Base-by-base conservation (phyloP, 2,113 vertebrate genomes). In the Chloroceryle aenea region DNA sequence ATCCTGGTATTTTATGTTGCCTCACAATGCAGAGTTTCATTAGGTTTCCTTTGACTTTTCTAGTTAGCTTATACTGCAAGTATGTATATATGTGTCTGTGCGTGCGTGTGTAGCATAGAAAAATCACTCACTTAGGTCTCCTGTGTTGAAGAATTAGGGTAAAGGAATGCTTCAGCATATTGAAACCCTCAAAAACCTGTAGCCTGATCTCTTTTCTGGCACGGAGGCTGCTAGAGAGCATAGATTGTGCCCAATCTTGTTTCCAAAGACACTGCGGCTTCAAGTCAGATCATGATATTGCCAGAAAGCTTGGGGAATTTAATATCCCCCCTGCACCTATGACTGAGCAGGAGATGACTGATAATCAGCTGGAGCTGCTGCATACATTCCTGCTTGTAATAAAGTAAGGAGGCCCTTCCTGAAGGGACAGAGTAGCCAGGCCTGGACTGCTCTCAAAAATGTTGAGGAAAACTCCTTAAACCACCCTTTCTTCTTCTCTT, bases 291-390 rank as follows among this genome's bases (percentile, higher is more conserved):
- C 61, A 40, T 9, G 23, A 84, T 68, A 89, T 8, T 90, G 83
- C 85, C 93, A 92, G 75, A 94, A 96, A 92, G 75, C 9, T 47
- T 80, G 1, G 20, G 63, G 64, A 94, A 96, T 94, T 95, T 93
- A 96, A 96, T 94, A 96, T 96, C 42, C 93, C 88, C 72, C 62
- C 53, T 87, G 91, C 81, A 94, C 91, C 86, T 66, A 89, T 29
- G 68, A 90, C 73, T 90, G 72, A 53, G 76, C 48, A 72, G 76
- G 75, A 96, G 90, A 92, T 94, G 90, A 86, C 76, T 72, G 90
- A 96, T 90, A 95, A 94, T 43, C 93, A 95, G 88, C 83, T 84
- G 83, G 85, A 94, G 73, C 61, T 0, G 0, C 10, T 85, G 61
- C 43, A 42, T 34, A 1, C 63, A 89, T 71, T 94, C 76, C 86